Evolutionary conservation across 2,113 vertebrate genomes (phyloP), one percentile per base, ranked within the genome.

Genomic region (Urocitellus parryii): DNA sequence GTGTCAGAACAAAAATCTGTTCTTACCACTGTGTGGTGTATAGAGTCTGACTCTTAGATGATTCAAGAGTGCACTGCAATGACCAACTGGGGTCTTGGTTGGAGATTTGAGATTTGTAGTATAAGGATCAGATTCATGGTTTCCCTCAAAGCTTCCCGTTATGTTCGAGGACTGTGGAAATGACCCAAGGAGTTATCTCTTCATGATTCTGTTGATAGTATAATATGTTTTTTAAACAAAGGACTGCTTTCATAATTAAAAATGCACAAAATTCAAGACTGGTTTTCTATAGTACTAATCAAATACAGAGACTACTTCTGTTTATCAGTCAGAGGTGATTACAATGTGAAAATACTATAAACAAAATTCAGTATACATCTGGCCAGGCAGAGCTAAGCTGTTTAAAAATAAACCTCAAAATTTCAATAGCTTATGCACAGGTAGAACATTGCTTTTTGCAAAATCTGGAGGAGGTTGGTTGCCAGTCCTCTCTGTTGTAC

Each of bases 161-260:
- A 29, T 74, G 58, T 74, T 14, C 80, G 39, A 65, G 32, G 53
- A 7, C 5, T 85, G 8, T 65, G 18, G n/a, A 93, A 88, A 18
- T 68, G 81, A 81, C 8, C 42, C 68, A 81, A 77, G 90, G 6
- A 25, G 1, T 58, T 24, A 20, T 72, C 51, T 89, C 17, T 80
- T 61, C 20, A 61, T 81, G 89, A 77, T 77, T 94, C 29, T 68
- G 34, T 42, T 51, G 53, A 72, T n/a, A 3, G 68, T 65, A 29
- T 16, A 56, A 67, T 67, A 51, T 1, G 1, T 93, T 83, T 61
- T 93, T 83, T 53, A 29, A 96, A 84, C 34, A 91, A 90, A 93
- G 25, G 18, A 14, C 32, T 68, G 67, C 32, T 68, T 68, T 4
- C 1, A 2, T 63, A 84, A 78, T 48, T 83, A 22, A 88, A 88